Conservation (phyloP, 2,888 invertebrate species). For the Anaspis maculata region DNA sequence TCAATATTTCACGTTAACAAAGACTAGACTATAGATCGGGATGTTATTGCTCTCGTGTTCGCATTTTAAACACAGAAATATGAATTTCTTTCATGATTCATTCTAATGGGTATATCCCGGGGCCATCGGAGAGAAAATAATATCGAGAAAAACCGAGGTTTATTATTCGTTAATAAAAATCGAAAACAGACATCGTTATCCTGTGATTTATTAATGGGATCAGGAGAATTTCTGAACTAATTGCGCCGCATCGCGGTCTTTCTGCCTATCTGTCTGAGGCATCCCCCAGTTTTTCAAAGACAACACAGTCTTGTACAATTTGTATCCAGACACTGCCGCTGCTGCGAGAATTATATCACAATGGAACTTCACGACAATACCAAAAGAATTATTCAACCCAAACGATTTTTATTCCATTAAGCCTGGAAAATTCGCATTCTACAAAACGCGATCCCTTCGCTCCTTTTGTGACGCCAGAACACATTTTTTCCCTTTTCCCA, state of each 20-base stretch:
- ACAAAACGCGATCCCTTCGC: conserved; percentile 1
- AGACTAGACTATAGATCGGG: too few species aligned
- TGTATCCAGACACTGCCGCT: background rate
- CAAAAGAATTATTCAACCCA: conserved; percentile 7
- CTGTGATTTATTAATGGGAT: conserved; percentile 8
- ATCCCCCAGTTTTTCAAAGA: background rate
- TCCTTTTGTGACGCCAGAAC: background rate
- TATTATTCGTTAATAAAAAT: conserved; percentile 11
- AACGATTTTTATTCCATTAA: conserved; percentile 8
- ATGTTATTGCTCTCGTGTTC: too few species aligned
- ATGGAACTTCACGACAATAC: conserved; percentile 6
- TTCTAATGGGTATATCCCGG: too few species aligned
- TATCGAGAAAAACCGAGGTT: too few species aligned
- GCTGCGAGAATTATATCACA: conserved; percentile 3
- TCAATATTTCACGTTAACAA: too few species aligned
- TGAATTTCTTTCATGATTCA: too few species aligned
- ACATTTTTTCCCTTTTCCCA: conserved; percentile 5
- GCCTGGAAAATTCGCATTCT: conserved; percentile 2
- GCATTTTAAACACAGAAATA: too few species aligned
- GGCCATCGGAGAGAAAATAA: too few species aligned
- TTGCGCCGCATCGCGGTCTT: background rate
- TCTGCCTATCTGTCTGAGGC: background rate
- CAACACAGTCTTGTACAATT: background rate
- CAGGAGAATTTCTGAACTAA: background rate
- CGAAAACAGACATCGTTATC: conserved; percentile 9